These are phyloP conservation scores for Pachyuromys duprasi DNA, from an alignment of 2,797 vertebrate species.

Conservation along the genomic window DNA sequence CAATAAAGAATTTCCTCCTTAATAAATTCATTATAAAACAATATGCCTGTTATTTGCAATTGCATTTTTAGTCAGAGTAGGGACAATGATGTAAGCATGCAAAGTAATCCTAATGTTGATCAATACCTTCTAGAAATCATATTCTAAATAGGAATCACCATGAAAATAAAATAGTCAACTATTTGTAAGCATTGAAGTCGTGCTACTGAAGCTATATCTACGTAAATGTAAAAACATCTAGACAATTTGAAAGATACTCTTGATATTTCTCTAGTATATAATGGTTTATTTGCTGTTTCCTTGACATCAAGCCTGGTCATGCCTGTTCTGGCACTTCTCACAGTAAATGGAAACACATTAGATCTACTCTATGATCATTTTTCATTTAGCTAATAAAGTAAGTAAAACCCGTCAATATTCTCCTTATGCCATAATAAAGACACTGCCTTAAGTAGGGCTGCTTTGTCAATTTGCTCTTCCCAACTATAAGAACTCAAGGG, in stretches of 20 bases:
- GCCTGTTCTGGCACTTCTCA: not conserved
- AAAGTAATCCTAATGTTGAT: not conserved
- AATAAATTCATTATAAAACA: not conserved
- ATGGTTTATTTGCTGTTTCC: not conserved
- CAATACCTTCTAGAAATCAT: conserved; percentile 11
- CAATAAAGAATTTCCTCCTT: not conserved
- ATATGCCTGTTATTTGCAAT: not conserved
- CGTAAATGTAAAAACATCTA: not conserved
- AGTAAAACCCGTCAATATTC: not conserved
- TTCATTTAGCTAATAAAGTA: not conserved
- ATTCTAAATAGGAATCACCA: not conserved
- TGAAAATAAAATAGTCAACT: not conserved
- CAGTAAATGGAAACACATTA: not conserved
- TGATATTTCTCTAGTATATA: not conserved
- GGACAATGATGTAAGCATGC: not conserved
- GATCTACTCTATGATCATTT: not conserved
- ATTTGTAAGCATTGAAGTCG: not conserved
- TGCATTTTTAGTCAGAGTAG: not conserved
- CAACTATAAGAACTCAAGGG: not conserved
- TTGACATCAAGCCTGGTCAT: not conserved
- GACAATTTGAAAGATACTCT: not conserved
- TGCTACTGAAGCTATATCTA: not conserved
- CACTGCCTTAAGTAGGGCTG: not conserved
- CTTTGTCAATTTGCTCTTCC: not conserved
- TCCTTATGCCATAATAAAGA: not conserved